Evolutionary conservation across 2,888 invertebrate species (phyloP).

Genomic region (Agapetus fuscipes): DNA sequence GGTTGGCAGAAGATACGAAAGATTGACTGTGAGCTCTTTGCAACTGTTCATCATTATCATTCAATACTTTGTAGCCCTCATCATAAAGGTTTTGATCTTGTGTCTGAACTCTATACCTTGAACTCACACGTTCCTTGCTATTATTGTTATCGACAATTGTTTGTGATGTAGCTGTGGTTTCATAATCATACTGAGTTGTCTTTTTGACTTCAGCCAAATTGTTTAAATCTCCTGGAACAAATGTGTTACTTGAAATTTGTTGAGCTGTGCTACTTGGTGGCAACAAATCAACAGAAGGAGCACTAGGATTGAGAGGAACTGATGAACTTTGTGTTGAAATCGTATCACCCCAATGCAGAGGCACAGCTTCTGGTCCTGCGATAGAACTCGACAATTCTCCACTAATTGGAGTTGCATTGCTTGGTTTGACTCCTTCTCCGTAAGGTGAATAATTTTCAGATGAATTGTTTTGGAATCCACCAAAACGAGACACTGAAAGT

Average conservation of each 20-base stretch:
- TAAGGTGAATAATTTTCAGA: conserved; percentile 33
- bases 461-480: conserved; percentile 41
- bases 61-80: conserved; percentile 17
- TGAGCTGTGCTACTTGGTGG: conserved; percentile 20
- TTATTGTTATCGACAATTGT: not conserved
- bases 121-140: conserved; percentile 8
- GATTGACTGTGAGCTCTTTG: conserved; percentile 63
- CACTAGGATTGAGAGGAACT: conserved; percentile 12
- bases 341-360: conserved; percentile 40
- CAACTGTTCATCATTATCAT: conserved; percentile 51
- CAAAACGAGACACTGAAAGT: conserved; percentile 32
- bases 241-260: conserved; percentile 26
- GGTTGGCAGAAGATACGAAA: conserved; percentile 50
- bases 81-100: conserved; percentile 14
- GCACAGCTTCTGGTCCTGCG: conserved; percentile 33
- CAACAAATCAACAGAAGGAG: conserved; percentile 22
- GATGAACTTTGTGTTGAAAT: conserved; percentile 24
- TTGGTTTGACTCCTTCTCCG: conserved; percentile 39
- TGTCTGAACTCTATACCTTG: conserved; percentile 9
- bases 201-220: conserved; percentile 27
- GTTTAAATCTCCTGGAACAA: conserved; percentile 27
- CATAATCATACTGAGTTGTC: not conserved
- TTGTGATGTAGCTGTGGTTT: conserved; percentile 2
- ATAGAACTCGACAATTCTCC: conserved; percentile 30
- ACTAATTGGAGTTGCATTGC: conserved; percentile 32